These are phyloP conservation scores for Argyrosomus japonicus DNA, from an alignment of 2,113 vertebrate genomes.

Conservation along the genomic window DNA sequence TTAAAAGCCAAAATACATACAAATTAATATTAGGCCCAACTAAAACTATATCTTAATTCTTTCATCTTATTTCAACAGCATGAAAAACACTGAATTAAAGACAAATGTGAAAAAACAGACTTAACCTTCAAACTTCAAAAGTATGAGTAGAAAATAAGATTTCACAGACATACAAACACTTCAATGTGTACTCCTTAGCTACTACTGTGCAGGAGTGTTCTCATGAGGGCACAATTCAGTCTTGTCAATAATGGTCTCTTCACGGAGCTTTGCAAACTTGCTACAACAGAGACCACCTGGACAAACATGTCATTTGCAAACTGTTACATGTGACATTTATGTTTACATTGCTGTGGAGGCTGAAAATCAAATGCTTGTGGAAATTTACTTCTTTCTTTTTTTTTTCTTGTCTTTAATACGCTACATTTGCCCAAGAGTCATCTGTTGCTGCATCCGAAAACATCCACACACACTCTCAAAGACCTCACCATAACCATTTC, in stretches of 20 bases:
- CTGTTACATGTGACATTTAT: neutral
- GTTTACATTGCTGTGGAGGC: neutral
- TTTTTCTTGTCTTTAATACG: neutral
- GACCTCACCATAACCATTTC: conserved; percentile 20
- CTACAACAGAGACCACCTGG: neutral
- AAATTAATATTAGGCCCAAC: neutral
- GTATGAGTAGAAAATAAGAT: conserved; percentile 5
- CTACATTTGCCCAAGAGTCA: conserved; percentile 13
- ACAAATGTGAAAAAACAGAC: neutral
- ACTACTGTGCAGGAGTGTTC: neutral
- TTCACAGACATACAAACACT: conserved; percentile 14
- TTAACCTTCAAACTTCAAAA: conserved; percentile 10
- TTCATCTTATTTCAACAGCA: neutral
- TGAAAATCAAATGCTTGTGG: neutral
- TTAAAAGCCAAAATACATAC: neutral
- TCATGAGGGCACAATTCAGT: conserved; percentile 6
- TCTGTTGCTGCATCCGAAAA: conserved; percentile 30
- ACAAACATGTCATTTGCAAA: neutral
- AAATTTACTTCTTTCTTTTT: neutral
- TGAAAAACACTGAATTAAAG: conserved; percentile 9
- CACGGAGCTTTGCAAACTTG: conserved; percentile 12
- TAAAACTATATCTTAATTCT: conserved; percentile 7
- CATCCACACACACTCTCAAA: conserved; percentile 42
- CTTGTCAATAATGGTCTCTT: conserved; percentile 8
- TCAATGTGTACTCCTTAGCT: neutral